Evolutionary conservation across 2,797 vertebrate genomes (phyloP), one percentile per base, ranked within the genome.

Genomic region (Tarsius wallacei): DNA sequence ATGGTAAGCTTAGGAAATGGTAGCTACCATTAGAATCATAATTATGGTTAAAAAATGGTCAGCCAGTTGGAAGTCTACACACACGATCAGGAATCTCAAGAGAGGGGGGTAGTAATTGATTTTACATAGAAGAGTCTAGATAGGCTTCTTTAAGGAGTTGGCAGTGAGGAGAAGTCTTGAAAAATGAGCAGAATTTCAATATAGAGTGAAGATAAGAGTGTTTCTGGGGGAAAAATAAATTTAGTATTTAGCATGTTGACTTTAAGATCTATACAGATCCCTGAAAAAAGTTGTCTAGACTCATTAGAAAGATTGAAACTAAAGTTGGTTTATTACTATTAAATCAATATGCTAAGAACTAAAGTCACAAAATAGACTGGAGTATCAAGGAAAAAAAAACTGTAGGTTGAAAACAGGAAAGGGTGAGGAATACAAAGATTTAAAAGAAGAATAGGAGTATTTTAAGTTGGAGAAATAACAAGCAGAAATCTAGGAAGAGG

Each of bases 181-280:
- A 92, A 81, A 82, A 61, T 21, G 14, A 93, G 57, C 33, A 87
- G 64, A 92, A 70, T 90, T 91, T 89, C 53, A 94, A 68, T 5
- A 51, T 19, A 87, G 14, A 89, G 42, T 7, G 16, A 97, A 94
- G 63, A 88, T 13, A 86, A 94, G 42, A 55, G 70, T 36, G 51
- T 70, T 83, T 81, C 78, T 0, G 13, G 57, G 53, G 19, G 81
- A 93, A 81, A 21, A 91, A 90, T 82, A 36, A 85, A 74, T 90
- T 87, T 53, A 63, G 28, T 55, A 49, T 26, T 31, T 5, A 53
- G 70, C 16, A 42, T 36, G 10, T 42, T 82, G 80, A 87, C 88
- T 74, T 36, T 73, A 66, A 84, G 22, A 86, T 92, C 57, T 90
- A 71, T 71, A 57, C 1, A 82, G 59, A 77, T 3, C 85, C 49